Evolutionary conservation across 2,113 vertebrate species (phyloP).

Genomic region (Brachyhypopomus occidentalis): DNA sequence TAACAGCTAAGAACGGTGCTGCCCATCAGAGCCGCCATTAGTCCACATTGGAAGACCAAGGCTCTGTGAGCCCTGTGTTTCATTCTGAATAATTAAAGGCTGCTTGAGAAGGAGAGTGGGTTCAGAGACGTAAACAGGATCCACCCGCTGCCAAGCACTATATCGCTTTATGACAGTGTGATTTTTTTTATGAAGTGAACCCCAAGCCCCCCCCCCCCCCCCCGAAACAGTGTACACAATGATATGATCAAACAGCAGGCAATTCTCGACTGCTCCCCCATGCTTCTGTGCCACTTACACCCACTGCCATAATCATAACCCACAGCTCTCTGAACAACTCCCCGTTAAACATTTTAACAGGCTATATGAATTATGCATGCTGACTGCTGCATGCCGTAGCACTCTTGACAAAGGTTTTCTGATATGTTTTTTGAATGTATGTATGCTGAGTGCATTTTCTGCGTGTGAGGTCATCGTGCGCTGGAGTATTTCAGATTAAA

Average conservation of each 20-base stretch:
- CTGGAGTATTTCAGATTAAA: too few species aligned
- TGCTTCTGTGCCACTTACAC: conserved; percentile 40
- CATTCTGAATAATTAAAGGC: conserved; percentile 23
- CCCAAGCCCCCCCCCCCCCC: conserved; percentile 8
- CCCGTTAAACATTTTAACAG: conserved; percentile 34
- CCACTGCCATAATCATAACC: conserved; percentile 32
- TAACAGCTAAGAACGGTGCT: not conserved
- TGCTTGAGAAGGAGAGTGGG: conserved; percentile 18
- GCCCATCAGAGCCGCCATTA: conserved; percentile 21
- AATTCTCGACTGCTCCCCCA: conserved; percentile 35
- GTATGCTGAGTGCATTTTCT: not conserved
- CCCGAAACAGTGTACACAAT: conserved; percentile 38
- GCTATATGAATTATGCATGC: conserved; percentile 46
- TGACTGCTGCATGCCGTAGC: not conserved
- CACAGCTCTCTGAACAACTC: conserved; percentile 21
- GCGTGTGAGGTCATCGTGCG: too few species aligned
- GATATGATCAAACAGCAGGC: conserved; percentile 37
- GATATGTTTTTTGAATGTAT: not conserved
- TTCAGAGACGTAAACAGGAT: conserved; percentile 3
- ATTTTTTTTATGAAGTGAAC: conserved; percentile 43
- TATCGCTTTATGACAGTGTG: not conserved
- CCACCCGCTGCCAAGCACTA: not conserved
- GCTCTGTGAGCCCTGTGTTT: not conserved
- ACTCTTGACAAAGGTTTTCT: not conserved
- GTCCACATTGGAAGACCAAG: not conserved